A percentile compares a stretch with the other conserved stretches of the same genome.
phyloP scores from a whole-genome alignment of 2,888 invertebrate genomes.

The Leptura quadrifasciata region DNA sequence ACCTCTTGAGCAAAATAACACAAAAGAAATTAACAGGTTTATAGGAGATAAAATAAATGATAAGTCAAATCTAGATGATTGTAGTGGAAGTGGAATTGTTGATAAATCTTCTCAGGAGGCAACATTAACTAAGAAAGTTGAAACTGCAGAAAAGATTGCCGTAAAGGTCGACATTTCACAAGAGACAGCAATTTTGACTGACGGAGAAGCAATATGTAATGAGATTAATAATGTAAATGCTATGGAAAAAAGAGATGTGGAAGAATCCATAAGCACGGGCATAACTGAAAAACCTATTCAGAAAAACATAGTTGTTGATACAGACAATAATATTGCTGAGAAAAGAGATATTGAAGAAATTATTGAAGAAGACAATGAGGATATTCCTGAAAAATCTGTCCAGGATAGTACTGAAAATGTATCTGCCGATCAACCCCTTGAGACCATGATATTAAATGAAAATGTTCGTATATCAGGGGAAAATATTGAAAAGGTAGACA shows the following conservation, averaged over 20 bases:
- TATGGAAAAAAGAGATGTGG: too few species aligned
- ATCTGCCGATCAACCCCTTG: background rate
- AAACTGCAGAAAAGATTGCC: background rate
- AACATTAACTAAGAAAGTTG: background rate
- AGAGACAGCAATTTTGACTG: background rate
- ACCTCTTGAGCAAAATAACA: background rate
- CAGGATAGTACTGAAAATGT: background rate
- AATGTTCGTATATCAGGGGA: background rate
- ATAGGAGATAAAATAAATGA: background rate
- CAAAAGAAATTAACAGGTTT: too few species aligned
- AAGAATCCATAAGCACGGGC: too few species aligned
- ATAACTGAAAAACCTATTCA: too few species aligned
- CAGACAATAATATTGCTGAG: too few species aligned
- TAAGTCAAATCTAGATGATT: background rate
- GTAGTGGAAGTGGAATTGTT: background rate
- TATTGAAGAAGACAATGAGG: background rate
- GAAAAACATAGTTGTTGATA: too few species aligned
- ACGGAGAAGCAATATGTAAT: background rate
- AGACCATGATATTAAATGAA: background rate
- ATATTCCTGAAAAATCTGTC: background rate
- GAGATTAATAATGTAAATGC: background rate
- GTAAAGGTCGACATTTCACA: background rate
- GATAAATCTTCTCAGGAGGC: background rate
- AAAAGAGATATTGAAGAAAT: background rate
- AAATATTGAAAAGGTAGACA: background rate